Conservation (phyloP, 2,113 vertebrate species). For the Heterotilapia buettikoferi region DNA sequence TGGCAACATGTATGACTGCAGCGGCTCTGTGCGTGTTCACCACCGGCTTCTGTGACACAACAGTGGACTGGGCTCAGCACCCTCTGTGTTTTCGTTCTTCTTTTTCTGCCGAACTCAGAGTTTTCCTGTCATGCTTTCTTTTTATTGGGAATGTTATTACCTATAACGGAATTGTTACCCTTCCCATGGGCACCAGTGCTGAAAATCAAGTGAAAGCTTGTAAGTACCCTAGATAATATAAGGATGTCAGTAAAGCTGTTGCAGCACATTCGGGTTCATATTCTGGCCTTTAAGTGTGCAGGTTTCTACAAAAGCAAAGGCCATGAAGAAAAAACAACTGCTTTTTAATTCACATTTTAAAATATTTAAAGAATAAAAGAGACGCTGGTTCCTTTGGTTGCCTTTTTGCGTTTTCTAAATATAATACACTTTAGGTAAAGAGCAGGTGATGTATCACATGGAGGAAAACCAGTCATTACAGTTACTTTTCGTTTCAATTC, state of each 20-base stretch:
- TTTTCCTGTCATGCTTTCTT: neutral
- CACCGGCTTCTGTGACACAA: slow-evolving; percentile 10
- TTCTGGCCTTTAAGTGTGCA: neutral
- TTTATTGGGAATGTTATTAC: slow-evolving; percentile 34
- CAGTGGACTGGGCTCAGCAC: neutral
- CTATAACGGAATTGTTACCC: neutral
- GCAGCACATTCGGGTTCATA: slow-evolving; percentile 1
- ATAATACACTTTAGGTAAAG: neutral
- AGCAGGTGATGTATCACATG: neutral
- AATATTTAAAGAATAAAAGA: neutral
- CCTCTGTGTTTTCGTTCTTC: neutral
- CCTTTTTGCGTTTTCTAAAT: neutral
- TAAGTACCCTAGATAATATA: slow-evolving; percentile 42
- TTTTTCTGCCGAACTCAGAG: neutral
- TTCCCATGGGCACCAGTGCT: slow-evolving; percentile 17
- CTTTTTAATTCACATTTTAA: neutral
- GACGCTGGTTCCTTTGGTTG: fast-evolving
- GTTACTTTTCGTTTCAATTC: neutral
- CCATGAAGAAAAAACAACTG: neutral
- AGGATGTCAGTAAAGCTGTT: neutral
- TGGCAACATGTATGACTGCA: slow-evolving; percentile 70
- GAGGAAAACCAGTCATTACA: neutral
- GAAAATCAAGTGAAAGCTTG: slow-evolving; percentile 33
- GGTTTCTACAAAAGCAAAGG: neutral
- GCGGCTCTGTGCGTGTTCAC: slow-evolving; percentile 31